Conservation (phyloP, 2,797 vertebrate species). For the Dicrostonyx torquatus region DNA sequence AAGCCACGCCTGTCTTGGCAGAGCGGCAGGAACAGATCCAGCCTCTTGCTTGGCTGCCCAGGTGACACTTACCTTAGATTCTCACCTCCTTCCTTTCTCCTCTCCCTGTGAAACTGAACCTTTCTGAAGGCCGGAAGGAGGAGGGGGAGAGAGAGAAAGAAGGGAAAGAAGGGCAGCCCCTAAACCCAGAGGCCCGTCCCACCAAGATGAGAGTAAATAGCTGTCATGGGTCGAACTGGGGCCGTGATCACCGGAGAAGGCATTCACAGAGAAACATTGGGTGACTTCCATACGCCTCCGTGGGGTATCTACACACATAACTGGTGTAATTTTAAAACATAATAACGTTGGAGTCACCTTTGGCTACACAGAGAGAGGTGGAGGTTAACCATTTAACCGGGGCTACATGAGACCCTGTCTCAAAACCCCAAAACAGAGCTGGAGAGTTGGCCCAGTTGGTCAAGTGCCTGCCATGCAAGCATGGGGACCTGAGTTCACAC, state of each 20-base stretch:
- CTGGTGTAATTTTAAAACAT: neutral
- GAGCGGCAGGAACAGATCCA: neutral
- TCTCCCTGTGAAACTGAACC: neutral
- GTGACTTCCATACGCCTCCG: neutral
- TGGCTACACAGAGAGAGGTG: neutral
- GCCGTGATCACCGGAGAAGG: neutral
- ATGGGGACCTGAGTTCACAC: neutral
- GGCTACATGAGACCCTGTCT: neutral
- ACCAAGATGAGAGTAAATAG: neutral
- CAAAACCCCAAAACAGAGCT: too few relatives aligned
- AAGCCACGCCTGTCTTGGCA: neutral
- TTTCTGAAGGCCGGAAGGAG: neutral
- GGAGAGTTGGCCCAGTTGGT: neutral
- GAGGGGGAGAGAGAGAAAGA: neutral
- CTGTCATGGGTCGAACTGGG: neutral
- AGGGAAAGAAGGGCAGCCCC: neutral
- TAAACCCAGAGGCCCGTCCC: neutral
- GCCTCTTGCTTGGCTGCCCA: neutral
- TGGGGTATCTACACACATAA: neutral
- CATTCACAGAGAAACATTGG: neutral
- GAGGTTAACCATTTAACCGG: too few relatives aligned
- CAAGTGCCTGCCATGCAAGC: too few relatives aligned
- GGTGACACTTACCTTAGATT: neutral
- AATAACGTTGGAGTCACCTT: neutral
- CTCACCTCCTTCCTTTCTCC: slow-evolving; percentile 16